Evolutionary conservation across 1,140 invertebrate genomes (phyloP), one percentile per base, ranked within the genome.

Genomic region (Nasonia longicornis): DNA sequence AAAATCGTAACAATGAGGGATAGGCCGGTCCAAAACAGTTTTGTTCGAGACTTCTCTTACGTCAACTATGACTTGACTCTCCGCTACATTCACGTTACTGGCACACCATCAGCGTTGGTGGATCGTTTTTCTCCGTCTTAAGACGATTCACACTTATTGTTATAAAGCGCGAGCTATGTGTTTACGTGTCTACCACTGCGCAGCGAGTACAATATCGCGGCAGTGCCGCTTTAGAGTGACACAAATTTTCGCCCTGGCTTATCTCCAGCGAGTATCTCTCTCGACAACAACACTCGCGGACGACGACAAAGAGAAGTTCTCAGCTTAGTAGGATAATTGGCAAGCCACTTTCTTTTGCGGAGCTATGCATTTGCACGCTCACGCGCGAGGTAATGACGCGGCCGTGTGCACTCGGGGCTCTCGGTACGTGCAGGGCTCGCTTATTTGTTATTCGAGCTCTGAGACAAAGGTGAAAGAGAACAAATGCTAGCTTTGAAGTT

Each of bases 301-400:
- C 35, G 26, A n/a, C 63, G 29, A 76, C 73, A 71, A 76, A 70
- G 79, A 52, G n/a, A 70, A 67, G 22, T 52, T 64, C 42, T 52
- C 72, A 38, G 11, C 77, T 79, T 42, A 11, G 26, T 71, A 29
- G 64, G 29, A 58, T 76, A 81, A 71, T 81, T 76, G 73, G 26
- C 72, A 58, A 71, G 48, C 2, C 29, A 64, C 79, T 81, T 81
- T 76, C 73, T 76, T 81, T 76, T 70, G 67, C 4, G 12, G 22
- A 35, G 70, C 48, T 3, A 67, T 77, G 58, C 58, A 77, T 67
- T 67, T 77, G 29, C 22, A 52, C 66, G 42, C 67, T 48, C 38
- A 29, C 67, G 10, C 42, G 11, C 7, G 38, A 77, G 22, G 42
- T 77, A 77, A 77, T 69, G n/a, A 77, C 31, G 26, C 12, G 38